Base-by-base conservation (phyloP, 2,888 invertebrate species). In the Sturmia bella region DNA sequence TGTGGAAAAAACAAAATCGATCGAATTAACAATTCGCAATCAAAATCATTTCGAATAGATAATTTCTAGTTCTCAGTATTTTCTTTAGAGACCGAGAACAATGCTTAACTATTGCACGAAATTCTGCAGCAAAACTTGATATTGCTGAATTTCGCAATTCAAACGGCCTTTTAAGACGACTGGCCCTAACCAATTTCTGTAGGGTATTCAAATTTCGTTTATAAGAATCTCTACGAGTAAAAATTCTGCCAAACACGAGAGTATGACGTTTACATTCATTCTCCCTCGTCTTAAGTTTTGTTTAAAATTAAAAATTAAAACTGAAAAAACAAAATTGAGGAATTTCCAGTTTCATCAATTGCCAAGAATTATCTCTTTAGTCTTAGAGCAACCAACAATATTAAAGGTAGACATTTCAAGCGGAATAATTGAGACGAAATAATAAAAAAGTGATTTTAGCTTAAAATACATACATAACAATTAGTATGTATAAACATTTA, bases 281-380 rank as follows among this genome's bases (percentile, higher is more conserved):
- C 32, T 50, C 21, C 45, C 17, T 41, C 50, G 37, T 54, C 13
- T 52, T 41, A 0, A 54, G 13, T 27, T 57, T 50, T 21, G 24
- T n/a, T 59, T 21, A 48, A 48, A 56, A 52, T n/a, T 45, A 9
- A 54, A 32, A n/a, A 45, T 43, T 11, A 41, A 11, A 6, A 39
- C 1, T 3, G 0, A 11, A 21, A 41, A 41, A 59, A 24, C n/a
- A n/a, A n/a, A n/a, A n/a, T n/a, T 59, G 21, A 37, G 54, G 69
- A 24, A 63, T 69, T 69, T 61, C 76, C 76, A 76, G 76, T 69
- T 76, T 76, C 13, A 69, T 45, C 12, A 63, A 37, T 45, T 7
- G 32, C 27, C 7, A 52, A 50, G 9, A 61, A 56, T 41, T 21
- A 39, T 39, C 59, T 73, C 52, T 72, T 70, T 50, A 79, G 78